Percentiles rank a stretch among this genome's conserved stretches.
Evolutionary conservation across 2,113 vertebrate species (phyloP).

Genomic region (Podarcis raffonei): DNA sequence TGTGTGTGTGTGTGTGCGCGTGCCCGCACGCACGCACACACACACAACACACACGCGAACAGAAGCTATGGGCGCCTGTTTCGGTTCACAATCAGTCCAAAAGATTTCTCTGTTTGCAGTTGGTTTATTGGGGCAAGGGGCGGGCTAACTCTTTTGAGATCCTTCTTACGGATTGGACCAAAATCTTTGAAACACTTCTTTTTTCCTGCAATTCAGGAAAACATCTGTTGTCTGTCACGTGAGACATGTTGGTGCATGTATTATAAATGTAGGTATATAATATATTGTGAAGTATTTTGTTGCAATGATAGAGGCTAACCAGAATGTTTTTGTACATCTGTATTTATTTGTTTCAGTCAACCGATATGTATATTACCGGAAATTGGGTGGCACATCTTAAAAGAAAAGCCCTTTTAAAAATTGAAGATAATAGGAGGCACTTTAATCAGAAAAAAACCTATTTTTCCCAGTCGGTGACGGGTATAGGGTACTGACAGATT

Average conservation of each 20-base stretch:
- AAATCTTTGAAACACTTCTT: conserved; percentile 65
- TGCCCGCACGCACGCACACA: not conserved
- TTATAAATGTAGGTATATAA: conserved; percentile 73
- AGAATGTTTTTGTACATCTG: conserved; percentile 73
- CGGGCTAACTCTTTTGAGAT: conserved; percentile 48
- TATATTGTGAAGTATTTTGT: conserved; percentile 71
- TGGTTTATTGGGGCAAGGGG: conserved; percentile 49
- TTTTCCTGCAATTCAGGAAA: conserved; percentile 66
- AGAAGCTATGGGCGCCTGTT: conserved; percentile 50
- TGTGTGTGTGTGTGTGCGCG: not conserved
- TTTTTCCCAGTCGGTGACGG: conserved; percentile 44
- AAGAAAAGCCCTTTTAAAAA: conserved; percentile 47
- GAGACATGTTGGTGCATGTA: conserved; percentile 79
- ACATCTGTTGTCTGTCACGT: conserved; percentile 71
- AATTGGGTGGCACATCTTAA: conserved; percentile 44
- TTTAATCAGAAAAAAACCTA: conserved; percentile 62
- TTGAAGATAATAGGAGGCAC: conserved; percentile 65
- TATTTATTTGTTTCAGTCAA: conserved; percentile 72
- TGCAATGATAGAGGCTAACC: conserved; percentile 70
- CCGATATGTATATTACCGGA: conserved; percentile 51
- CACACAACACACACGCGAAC: conserved; percentile 50
- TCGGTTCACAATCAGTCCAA: conserved; percentile 45
- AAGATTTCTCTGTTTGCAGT: conserved; percentile 1
- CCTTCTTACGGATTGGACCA: conserved; percentile 75
- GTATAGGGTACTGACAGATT: conserved; percentile 46